phyloP scores from a whole-genome alignment of 2,113 vertebrate species.

The Epinephelus moara region DNA sequence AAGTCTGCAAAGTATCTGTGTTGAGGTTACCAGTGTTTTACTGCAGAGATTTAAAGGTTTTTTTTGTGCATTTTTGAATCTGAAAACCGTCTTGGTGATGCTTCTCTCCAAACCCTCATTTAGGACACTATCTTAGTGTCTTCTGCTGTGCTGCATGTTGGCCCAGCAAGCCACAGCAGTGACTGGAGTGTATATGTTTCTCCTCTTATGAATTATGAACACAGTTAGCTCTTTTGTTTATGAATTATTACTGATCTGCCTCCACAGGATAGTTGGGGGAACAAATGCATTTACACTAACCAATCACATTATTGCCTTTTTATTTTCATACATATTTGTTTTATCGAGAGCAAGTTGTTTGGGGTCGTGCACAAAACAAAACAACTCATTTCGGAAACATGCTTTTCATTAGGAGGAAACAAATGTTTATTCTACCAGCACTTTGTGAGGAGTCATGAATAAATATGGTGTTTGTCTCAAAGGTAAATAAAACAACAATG shows the following conservation, averaged over 20 bases:
- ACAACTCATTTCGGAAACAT: slow-evolving; percentile 79
- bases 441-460: slow-evolving; percentile 80
- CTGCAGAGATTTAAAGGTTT: neutral
- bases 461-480: slow-evolving; percentile 81
- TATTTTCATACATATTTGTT: slow-evolving; percentile 71
- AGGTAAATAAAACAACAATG: slow-evolving; percentile 83
- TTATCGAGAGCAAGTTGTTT: slow-evolving; percentile 66
- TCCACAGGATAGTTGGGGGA: slow-evolving; percentile 74
- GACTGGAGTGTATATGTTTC: slow-evolving; percentile 77
- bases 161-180: slow-evolving; percentile 48
- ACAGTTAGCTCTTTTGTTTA: slow-evolving; percentile 82
- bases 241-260: slow-evolving; percentile 82
- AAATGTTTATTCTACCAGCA: slow-evolving; percentile 80
- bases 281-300: slow-evolving; percentile 79
- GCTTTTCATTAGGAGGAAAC: slow-evolving; percentile 80
- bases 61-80: neutral
- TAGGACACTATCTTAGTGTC: slow-evolving; percentile 10
- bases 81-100: neutral
- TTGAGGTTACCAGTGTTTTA: neutral
- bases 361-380: slow-evolving; percentile 76
- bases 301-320: slow-evolving; percentile 74
- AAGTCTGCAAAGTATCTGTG: neutral
- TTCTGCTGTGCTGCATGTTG: slow-evolving; percentile 32
- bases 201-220: slow-evolving; percentile 82
- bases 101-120: slow-evolving; percentile 1